Evolutionary conservation across 1,140 invertebrate genomes (phyloP).

Genomic region (Pogonognathellus flavescens): DNA sequence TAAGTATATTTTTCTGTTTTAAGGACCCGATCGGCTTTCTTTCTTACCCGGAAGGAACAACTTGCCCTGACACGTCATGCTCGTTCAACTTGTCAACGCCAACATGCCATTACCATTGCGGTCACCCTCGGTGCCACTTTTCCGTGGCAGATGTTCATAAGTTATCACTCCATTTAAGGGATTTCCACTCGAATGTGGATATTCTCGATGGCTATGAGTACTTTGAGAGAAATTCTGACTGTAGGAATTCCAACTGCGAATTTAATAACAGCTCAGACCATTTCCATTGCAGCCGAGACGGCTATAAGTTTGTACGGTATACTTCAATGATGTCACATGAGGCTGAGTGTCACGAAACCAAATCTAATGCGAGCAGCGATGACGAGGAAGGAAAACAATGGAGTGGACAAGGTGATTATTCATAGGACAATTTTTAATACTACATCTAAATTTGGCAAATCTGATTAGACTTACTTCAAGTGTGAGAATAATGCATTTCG

Average conservation of each 20-base stretch:
- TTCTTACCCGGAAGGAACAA: constrained; percentile 71
- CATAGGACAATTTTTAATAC: neutral
- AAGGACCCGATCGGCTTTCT: constrained; percentile 67
- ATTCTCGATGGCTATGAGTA: constrained; percentile 86
- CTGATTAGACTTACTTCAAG: neutral
- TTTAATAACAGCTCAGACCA: constrained; percentile 70
- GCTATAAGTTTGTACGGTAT: constrained; percentile 82
- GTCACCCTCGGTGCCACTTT: constrained; percentile 80
- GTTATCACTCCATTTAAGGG: constrained; percentile 80
- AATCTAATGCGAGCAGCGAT: constrained; percentile 56
- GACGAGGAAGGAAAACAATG: constrained; percentile 59
- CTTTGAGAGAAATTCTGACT: constrained; percentile 84
- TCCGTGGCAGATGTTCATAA: constrained; percentile 79
- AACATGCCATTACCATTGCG: constrained; percentile 82
- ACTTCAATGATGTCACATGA: constrained; percentile 82
- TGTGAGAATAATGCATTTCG: constrained; percentile 1
- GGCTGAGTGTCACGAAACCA: constrained; percentile 69
- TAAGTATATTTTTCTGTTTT: neutral
- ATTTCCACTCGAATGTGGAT: constrained; percentile 86
- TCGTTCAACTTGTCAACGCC: constrained; percentile 71
- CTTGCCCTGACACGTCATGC: constrained; percentile 79
- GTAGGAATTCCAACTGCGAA: constrained; percentile 71
- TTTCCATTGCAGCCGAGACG: constrained; percentile 82
- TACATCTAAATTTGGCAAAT: neutral
- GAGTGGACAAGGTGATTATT: constrained; percentile 56